Base-by-base conservation (phyloP, 1,140 invertebrate species). In the Pectinophora gossypiella region DNA sequence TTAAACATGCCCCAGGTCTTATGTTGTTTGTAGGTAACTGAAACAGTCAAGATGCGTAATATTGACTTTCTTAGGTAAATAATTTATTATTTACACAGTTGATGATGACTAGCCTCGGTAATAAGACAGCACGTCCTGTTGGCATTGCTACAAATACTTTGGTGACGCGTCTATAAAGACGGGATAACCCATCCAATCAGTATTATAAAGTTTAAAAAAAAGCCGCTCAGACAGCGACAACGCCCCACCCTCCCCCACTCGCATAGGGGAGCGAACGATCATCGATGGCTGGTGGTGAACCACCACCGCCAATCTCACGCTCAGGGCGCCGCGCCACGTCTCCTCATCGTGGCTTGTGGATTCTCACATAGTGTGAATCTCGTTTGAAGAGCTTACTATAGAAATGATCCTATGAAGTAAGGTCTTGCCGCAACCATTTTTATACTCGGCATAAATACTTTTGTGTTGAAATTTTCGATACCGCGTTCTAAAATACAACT, bases 321-420 rank as follows among this genome's bases (percentile, higher is more conserved):
- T 68, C 66, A 68, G 57, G 66, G 48, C 51, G 38, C 56, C 67
- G 61, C 67, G 67, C 67, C 67, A 70, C 67, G 52, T 59, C 67
- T 70, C 67, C 22, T 70, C 67, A 61, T 58, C 68, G 61, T 43
- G 64, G 48, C 57, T 63, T 51, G 49, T 18, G 16, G 19, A n/a
- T 38, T 53, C 64, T 63, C 61, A 61, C 58, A 49, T 61, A 48
- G 21, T 59, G 62, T 62, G 61, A 56, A 49, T 46, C 48, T 56
- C 61, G 60, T 40, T 54, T 55, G 57, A 61, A 61, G 59, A 68
- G 56, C 59, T 68, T 72, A 72, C 66, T 69, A 72, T 72, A 72
- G 69, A 69, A 72, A 72, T 68, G 69, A 68, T 69, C 65, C 69
- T 72, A 72, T 72, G 68, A 72, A 72, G 68, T 68, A 68, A 71